A percentile compares a stretch with the other conserved stretches of the same genome.
These are phyloP conservation scores for Pelagia noctiluca DNA, from an alignment of 30 jellyfish, hydroid and myxozoan species.

Conservation along the genomic window DNA sequence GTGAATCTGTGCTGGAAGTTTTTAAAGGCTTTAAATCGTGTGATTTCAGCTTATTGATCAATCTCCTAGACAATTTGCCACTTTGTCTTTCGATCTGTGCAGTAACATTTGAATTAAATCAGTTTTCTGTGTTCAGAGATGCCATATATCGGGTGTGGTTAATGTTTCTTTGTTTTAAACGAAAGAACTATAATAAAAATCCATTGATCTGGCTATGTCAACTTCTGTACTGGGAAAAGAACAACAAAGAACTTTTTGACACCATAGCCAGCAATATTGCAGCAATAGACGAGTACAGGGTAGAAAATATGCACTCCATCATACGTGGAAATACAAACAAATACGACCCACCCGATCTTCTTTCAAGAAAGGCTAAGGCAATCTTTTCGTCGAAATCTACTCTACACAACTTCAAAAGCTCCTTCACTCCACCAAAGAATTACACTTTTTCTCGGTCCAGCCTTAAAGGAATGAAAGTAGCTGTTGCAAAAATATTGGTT, in stretches of 20 bases:
- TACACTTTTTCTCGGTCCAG: not conserved
- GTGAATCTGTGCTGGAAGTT: not conserved
- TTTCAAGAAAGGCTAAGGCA: not conserved
- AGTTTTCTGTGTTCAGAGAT: not conserved
- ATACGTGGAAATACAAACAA: not conserved
- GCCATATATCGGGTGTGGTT: not conserved
- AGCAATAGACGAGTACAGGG: constrained; percentile 3
- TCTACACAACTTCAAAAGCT: not conserved
- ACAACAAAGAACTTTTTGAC: not conserved
- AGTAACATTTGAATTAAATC: not conserved
- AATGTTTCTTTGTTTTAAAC: constrained; percentile 10
- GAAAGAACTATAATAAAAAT: not conserved
- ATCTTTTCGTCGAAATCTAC: not conserved
- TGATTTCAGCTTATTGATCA: not conserved
- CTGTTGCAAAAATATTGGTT: not conserved
- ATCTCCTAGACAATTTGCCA: constrained; percentile 13
- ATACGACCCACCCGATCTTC: constrained; percentile 2
- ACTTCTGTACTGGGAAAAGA: constrained; percentile 7
- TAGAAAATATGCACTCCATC: not conserved
- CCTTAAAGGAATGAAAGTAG: not conserved
- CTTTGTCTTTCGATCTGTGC: not conserved
- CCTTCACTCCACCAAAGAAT: constrained; percentile 14
- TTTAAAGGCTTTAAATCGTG: not conserved
- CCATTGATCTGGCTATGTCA: not conserved
- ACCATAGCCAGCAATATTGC: not conserved